Conservation (phyloP, 2,888 invertebrate genomes). For the Hirtodrosophila alboralis region DNA sequence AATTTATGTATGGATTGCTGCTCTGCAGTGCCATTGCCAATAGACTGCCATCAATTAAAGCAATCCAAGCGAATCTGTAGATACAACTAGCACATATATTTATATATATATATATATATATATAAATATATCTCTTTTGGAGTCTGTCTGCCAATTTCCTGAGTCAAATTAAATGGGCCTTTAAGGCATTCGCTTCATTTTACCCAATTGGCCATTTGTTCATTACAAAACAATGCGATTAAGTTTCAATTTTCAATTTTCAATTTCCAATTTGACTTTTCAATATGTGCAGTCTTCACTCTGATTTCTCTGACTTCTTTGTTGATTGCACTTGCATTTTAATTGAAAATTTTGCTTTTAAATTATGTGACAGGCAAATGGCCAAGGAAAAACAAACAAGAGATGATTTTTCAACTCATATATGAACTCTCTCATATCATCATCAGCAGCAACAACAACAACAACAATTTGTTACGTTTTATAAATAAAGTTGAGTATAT, state of each 20-base stretch:
- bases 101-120: slow-evolving; percentile 2
- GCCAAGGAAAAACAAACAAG: slow-evolving; percentile 59
- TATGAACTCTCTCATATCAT: slow-evolving; percentile 1
- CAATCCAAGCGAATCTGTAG: slow-evolving; percentile 47
- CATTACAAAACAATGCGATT: slow-evolving; percentile 62
- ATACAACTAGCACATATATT: slow-evolving; percentile 12
- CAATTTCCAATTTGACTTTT: slow-evolving; percentile 19
- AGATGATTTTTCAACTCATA: slow-evolving; percentile 1
- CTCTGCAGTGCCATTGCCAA: slow-evolving; percentile 36
- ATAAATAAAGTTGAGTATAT: slow-evolving; percentile 53
- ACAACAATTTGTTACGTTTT: slow-evolving; percentile 50
- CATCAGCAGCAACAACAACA: neutral
- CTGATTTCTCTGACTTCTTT: too few relatives aligned
- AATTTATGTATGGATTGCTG: slow-evolving; percentile 54
- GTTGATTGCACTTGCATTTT: slow-evolving; percentile 54
- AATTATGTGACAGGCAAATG: slow-evolving; percentile 54
- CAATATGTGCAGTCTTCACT: slow-evolving; percentile 13
- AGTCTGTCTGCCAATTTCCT: slow-evolving; percentile 40
- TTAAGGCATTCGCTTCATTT: slow-evolving; percentile 35
- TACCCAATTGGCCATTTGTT: slow-evolving; percentile 18
- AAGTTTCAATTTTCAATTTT: slow-evolving; percentile 71
- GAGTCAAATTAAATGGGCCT: slow-evolving; percentile 33
- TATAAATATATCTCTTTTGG: slow-evolving; percentile 29
- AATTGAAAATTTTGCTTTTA: slow-evolving; percentile 60
- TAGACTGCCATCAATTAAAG: slow-evolving; percentile 61